Evolutionary conservation across 1,140 invertebrate genomes (phyloP), one percentile per base, ranked within the genome.

Genomic region (Pantala flavescens): DNA sequence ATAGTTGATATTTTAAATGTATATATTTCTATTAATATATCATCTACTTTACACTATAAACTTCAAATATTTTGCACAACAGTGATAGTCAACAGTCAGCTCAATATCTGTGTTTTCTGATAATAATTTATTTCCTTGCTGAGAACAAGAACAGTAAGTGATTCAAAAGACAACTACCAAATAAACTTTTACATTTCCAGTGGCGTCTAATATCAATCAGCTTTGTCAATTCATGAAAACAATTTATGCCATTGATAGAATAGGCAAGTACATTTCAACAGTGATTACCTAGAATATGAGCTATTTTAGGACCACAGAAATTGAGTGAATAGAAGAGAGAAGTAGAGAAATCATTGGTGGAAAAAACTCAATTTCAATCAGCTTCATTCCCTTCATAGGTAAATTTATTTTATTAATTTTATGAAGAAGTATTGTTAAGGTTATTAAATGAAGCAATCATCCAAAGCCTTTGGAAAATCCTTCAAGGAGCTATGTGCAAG

Each of bases 31-130:
- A 63, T 63, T 63, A 19, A 16, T 63, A 63, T 21, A 63, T 63
- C n/a, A 63, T 63, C 28, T 36, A 36, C 28, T 19, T 63, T 63
- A 63, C 49, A 63, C 49, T 63, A 63, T 63, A 16, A 63, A 63
- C 49, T 63, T 63, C 16, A 63, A 63, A 63, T 63, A 63, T 21
- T 63, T 63, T 63, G 49, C 49, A 63, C 49, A 63, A 63, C 49
- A 63, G 49, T 63, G 49, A 63, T 63, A 63, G 49, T 63, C 49
- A 63, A 63, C 49, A 63, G 49, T 63, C 49, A 63, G 49, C 49
- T 63, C 49, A 63, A 63, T 63, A 63, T 21, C 49, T 63, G 49
- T 16, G 14, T 63, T 63, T 63, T 63, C 49, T 63, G 49, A 63
- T 63, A 63, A 63, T 63, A 63, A 63, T 16, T 63, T 63, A 63